phyloP scores from a whole-genome alignment of 2,888 invertebrate genomes.

The Enoplolaimus lenunculus region DNA sequence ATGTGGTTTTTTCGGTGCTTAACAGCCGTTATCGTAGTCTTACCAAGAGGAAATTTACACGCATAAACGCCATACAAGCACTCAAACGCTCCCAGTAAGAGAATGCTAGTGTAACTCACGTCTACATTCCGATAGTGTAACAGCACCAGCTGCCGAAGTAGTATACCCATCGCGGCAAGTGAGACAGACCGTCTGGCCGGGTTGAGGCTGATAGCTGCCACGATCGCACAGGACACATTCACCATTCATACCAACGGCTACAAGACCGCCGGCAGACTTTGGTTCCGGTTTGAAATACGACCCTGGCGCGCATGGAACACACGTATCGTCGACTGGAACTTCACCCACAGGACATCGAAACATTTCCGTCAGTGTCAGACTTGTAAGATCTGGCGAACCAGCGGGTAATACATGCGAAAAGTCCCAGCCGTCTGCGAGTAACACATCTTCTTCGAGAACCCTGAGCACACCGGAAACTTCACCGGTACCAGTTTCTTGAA shows the following conservation, averaged over 20 bases:
- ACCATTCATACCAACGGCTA: constrained; percentile 20
- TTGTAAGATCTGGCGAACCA: constrained; percentile 80
- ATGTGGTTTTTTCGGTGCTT: too few relatives aligned
- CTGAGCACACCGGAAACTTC: constrained; percentile 62
- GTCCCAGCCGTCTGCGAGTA: constrained; percentile 55
- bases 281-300: constrained; percentile 35
- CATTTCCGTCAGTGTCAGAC: constrained; percentile 67
- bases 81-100: too few relatives aligned
- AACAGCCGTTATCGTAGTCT: too few relatives aligned
- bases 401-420: constrained; percentile 52
- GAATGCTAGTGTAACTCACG: constrained; percentile 17
- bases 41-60: too few relatives aligned
- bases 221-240: constrained; percentile 40
- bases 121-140: constrained; percentile 50
- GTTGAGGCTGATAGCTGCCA: constrained; percentile 38
- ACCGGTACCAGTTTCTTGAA: constrained; percentile 67
- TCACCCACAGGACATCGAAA: constrained; percentile 83
- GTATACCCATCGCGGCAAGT: constrained; percentile 79
- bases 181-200: constrained; percentile 50
- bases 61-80: too few relatives aligned
- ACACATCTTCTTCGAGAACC: constrained; percentile 69
- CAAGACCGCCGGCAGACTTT: too few relatives aligned
- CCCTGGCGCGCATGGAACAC: constrained; percentile 47
- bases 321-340: constrained; percentile 80
- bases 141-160: constrained; percentile 64